Evolutionary conservation across 2,888 invertebrate species (phyloP).

Genomic region (Choristoneura rosaceana): DNA sequence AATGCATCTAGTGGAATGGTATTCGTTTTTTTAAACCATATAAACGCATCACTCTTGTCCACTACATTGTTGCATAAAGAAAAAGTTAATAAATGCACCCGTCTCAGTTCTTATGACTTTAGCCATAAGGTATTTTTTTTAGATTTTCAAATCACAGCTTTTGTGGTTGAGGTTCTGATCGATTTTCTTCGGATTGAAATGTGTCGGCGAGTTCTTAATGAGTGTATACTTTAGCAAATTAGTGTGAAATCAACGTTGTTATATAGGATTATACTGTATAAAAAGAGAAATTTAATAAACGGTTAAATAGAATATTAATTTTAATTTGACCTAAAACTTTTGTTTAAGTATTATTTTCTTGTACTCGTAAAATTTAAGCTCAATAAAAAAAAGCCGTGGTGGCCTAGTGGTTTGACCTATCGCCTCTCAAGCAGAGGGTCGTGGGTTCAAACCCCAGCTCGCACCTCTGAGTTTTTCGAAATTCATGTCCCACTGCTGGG

Average conservation of each 20-base stretch:
- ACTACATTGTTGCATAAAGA: slow-evolving; percentile 13
- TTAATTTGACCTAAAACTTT: too few species aligned
- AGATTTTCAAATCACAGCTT: not conserved
- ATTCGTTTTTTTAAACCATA: slow-evolving; percentile 8
- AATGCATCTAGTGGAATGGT: slow-evolving; percentile 1
- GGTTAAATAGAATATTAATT: not conserved
- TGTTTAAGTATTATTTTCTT: too few species aligned
- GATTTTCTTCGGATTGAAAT: slow-evolving; percentile 1
- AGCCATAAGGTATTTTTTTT: not conserved
- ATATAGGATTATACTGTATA: not conserved
- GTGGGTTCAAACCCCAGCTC: too few species aligned
- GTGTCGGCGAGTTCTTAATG: not conserved
- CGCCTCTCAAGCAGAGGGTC: too few species aligned
- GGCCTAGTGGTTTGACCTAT: too few species aligned
- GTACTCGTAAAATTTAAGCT: too few species aligned
- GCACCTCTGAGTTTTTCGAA: too few species aligned
- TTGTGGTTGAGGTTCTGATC: not conserved
- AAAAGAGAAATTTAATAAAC: too few species aligned
- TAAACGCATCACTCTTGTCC: slow-evolving; percentile 5
- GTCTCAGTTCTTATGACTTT: not conserved
- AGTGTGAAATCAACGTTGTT: not conserved
- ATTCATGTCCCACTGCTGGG: too few species aligned
- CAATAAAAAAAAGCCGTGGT: too few species aligned
- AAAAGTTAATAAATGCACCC: slow-evolving; percentile 4
- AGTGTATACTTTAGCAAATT: not conserved